Conservation (phyloP, 2,888 invertebrate genomes). For the Druceiella hillmani region DNA sequence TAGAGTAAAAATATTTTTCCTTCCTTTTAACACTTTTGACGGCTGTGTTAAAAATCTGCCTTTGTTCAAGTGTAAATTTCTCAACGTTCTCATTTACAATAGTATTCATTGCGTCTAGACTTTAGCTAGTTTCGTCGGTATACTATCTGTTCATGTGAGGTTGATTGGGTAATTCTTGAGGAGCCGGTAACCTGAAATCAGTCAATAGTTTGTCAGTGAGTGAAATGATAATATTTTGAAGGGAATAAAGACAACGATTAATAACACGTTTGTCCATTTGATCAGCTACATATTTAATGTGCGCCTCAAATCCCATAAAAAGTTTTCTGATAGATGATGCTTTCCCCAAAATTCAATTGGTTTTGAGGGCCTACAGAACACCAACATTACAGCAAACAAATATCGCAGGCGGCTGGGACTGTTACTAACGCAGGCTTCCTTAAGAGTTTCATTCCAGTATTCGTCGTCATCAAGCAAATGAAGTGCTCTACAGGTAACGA, state of each 20-base stretch:
- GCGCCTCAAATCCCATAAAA: conserved; percentile 4
- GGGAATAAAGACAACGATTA: conserved; percentile 1
- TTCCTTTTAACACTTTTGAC: conserved; percentile 24
- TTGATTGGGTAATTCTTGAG: not conserved
- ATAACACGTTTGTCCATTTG: not conserved
- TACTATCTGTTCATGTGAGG: not conserved
- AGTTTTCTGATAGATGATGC: conserved; percentile 19
- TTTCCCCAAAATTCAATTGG: conserved; percentile 1
- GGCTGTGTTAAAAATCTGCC: too few relatives aligned
- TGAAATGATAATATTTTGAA: not conserved
- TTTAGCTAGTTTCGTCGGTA: not conserved
- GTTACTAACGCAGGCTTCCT: conserved; percentile 20
- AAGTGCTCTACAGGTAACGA: conserved; percentile 22
- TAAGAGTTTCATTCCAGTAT: conserved; percentile 25
- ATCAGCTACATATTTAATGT: not conserved
- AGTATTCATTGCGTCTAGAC: not conserved
- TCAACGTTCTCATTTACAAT: conserved; percentile 17
- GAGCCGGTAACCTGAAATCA: not conserved
- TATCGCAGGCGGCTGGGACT: conserved; percentile 10
- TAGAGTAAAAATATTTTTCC: conserved; percentile 20
- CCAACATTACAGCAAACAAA: conserved; percentile 4
- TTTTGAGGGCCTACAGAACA: conserved; percentile 2
- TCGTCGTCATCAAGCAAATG: conserved; percentile 29
- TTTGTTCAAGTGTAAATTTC: conserved; percentile 21
- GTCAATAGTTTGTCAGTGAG: not conserved